Base-by-base conservation (phyloP, 2,797 vertebrate genomes). In the Nyctalus aviator region DNA sequence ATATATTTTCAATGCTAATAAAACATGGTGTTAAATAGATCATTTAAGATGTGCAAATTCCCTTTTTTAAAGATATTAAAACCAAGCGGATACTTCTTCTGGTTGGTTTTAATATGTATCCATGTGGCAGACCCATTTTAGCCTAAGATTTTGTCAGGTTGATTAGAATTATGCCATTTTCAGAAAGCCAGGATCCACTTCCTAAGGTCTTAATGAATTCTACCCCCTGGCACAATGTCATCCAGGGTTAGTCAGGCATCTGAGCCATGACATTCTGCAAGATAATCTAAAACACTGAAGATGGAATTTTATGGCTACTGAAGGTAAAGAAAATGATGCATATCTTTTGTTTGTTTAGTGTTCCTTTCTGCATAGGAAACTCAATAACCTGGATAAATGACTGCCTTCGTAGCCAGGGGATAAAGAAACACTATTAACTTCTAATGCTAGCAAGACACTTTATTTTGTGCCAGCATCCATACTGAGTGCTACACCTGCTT, bases 351-450 rank as follows among this genome's bases (percentile, higher is more conserved):
- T 73, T 59, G 20, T 48, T 87, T 71, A 71, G 11, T 55, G 35
- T 25, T 68, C 8, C 18, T 55, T 46, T 64, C 71, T 64, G 71
- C 48, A 7, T 27, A 20, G 48, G 64, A 83, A 83, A 83, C 48
- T 72, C 21, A 91, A 27, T 71, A 77, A 77, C 13, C 14, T 84
- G 62, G 91, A 48, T 77, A 46, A 94, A 71, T 71, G 62, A 35
- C 69, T 62, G 30, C 18, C 15, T 41, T 75, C 41, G 27, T 73
- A 59, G 50, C 59, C 69, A 35, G 23, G 53, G 71, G 14, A 83
- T 44, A 53, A 69, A 91, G 84, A 64, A 76, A 64, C 44, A 62
- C 32, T 44, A 27, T 37, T 57, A 14, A 57, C 71, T 35, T 83
- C 69, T 64, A 9, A 37, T n/a, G 53, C 53, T 35, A 62, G 50